Conservation (phyloP, 2,797 vertebrate genomes). For the Pipistrellus pipistrellus region DNA sequence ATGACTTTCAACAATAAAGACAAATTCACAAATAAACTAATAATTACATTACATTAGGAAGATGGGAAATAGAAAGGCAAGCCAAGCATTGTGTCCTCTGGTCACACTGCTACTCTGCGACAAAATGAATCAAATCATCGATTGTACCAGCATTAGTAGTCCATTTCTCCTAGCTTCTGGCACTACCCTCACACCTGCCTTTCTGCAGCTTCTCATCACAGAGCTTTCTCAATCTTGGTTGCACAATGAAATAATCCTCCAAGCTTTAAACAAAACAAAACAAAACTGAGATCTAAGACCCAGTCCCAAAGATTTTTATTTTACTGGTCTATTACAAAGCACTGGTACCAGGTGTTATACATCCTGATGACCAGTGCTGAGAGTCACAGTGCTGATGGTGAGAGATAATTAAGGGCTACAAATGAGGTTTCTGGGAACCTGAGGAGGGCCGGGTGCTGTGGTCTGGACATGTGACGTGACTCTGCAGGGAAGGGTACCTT, state of each 20-base stretch:
- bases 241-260: constrained; percentile 13
- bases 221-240: background rate
- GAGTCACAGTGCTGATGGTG: background rate
- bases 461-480: background rate
- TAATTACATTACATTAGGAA: constrained; percentile 40
- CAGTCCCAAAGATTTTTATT: background rate
- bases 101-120: background rate
- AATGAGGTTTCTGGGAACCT: background rate
- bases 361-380: background rate
- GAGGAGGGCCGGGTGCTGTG: background rate
- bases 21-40: no score
- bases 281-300: background rate
- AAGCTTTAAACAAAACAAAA: background rate
- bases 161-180: background rate
- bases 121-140: constrained; percentile 32
- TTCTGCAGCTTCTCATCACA: constrained; percentile 35
- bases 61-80: constrained; percentile 2
- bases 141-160: background rate
- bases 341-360: background rate
- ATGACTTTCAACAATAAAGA: no score
- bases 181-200: background rate
- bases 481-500: background rate
- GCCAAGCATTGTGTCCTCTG: background rate
- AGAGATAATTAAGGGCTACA: background rate
- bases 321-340: background rate